phyloP scores from a whole-genome alignment of 2,797 vertebrate species.

The Martes flavigula region DNA sequence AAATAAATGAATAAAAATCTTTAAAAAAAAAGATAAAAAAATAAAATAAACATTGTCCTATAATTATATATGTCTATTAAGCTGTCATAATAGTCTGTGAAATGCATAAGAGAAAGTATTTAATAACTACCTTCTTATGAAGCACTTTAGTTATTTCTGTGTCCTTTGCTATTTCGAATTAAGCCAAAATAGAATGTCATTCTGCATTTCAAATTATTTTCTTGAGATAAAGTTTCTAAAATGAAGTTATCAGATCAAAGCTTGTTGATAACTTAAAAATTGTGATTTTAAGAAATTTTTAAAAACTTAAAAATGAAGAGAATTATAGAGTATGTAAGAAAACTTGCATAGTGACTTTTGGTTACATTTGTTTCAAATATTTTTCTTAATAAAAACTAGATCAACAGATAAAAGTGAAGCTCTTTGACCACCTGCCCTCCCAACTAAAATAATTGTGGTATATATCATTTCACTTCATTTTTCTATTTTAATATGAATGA shows the following conservation, averaged over 20 bases:
- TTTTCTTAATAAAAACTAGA: background rate
- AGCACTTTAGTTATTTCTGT: conserved; percentile 11
- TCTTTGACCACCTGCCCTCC: background rate
- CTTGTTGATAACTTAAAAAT: background rate
- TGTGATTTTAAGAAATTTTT: background rate
- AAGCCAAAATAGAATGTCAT: background rate
- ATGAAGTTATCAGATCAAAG: background rate
- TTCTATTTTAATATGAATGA: background rate
- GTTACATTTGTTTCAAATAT: background rate
- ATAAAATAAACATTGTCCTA: background rate
- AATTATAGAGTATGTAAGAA: background rate
- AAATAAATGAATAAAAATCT: no score
- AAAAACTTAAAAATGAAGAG: background rate
- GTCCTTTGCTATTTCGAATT: conserved; percentile 12
- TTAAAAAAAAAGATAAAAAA: no score
- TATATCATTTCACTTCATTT: background rate
- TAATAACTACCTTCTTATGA: background rate
- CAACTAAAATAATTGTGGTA: background rate
- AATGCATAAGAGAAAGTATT: background rate
- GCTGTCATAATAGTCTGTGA: background rate
- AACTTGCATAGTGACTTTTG: background rate
- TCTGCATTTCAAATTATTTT: conserved; percentile 15
- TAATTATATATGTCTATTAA: background rate
- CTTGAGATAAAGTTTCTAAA: conserved; percentile 18
- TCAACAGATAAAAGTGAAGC: background rate